Evolutionary conservation across 2,888 invertebrate genomes (phyloP).

Genomic region (Conistra vaccinii): DNA sequence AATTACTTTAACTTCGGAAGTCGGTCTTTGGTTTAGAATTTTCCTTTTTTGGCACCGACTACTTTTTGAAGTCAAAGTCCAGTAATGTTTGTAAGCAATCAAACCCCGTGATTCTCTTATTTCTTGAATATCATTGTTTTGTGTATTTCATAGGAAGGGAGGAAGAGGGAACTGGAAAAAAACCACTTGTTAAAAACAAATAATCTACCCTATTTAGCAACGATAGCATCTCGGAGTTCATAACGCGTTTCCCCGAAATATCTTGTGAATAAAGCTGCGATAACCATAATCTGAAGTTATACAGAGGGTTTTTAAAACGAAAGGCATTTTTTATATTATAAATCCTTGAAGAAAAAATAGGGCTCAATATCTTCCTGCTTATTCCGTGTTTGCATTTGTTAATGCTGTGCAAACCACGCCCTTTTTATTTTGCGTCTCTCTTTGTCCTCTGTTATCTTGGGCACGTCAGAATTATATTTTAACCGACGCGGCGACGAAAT

Average conservation of each 20-base stretch:
- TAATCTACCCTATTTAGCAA: slow-evolving; percentile 39
- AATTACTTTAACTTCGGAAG: no score
- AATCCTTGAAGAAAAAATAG: not conserved
- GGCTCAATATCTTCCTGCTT: not conserved
- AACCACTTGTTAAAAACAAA: slow-evolving; percentile 32
- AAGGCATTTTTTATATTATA: not conserved
- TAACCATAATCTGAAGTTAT: slow-evolving; percentile 16
- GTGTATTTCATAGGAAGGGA: slow-evolving; percentile 3
- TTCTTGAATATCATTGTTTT: slow-evolving; percentile 5
- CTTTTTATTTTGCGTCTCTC: not conserved
- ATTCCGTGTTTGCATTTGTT: not conserved
- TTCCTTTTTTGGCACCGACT: no score
- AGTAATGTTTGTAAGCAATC: not conserved
- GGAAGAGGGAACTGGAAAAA: slow-evolving; percentile 33
- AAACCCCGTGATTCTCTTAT: not conserved
- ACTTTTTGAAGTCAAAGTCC: no score
- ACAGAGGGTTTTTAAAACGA: not conserved
- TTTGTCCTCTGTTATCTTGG: not conserved
- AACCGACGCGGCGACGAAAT: not conserved
- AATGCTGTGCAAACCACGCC: not conserved
- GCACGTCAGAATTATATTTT: not conserved
- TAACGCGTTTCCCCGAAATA: slow-evolving; percentile 21
- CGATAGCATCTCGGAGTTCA: slow-evolving; percentile 34
- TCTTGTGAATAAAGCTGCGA: slow-evolving; percentile 29
- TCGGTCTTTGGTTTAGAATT: no score